These are phyloP conservation scores for Cryptotermes secundus DNA, from an alignment of 1,140 invertebrate species.

Conservation along the genomic window DNA sequence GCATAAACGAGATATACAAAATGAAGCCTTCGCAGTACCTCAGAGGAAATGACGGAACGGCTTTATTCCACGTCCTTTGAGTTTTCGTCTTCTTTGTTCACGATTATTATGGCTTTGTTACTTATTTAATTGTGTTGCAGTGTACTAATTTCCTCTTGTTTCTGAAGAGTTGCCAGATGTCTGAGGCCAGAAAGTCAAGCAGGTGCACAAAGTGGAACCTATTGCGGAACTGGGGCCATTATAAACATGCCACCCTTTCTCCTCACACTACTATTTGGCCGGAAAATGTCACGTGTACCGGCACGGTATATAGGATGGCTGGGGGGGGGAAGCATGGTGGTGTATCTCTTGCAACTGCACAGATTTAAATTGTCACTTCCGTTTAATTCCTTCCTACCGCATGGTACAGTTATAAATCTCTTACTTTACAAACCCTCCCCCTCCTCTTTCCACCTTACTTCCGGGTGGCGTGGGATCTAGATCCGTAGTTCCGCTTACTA, in stretches of 20 bases:
- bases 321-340: neutral
- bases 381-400: neutral
- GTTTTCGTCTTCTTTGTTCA: neutral
- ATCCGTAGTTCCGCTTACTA: neutral
- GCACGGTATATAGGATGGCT: too few species aligned
- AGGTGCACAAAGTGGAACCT: neutral
- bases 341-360: neutral
- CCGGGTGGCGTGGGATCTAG: neutral
- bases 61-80: neutral
- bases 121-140: too few species aligned
- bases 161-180: too few species aligned
- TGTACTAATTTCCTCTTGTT: too few species aligned
- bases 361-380: constrained; percentile 14
- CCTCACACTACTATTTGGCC: neutral
- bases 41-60: neutral
- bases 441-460: neutral
- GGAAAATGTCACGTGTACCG: neutral
- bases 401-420: neutral
- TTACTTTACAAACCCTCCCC: too few species aligned
- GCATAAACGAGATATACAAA: too few species aligned
- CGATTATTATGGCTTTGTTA: too few species aligned
- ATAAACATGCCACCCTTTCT: too few species aligned
- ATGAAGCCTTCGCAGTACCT: too few species aligned
- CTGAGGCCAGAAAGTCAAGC: neutral
- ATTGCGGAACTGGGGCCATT: too few species aligned